Percentiles rank a stretch among this genome's conserved stretches.
Conservation (phyloP, 2,113 vertebrate genomes). For the Amphiprion percula region DNA sequence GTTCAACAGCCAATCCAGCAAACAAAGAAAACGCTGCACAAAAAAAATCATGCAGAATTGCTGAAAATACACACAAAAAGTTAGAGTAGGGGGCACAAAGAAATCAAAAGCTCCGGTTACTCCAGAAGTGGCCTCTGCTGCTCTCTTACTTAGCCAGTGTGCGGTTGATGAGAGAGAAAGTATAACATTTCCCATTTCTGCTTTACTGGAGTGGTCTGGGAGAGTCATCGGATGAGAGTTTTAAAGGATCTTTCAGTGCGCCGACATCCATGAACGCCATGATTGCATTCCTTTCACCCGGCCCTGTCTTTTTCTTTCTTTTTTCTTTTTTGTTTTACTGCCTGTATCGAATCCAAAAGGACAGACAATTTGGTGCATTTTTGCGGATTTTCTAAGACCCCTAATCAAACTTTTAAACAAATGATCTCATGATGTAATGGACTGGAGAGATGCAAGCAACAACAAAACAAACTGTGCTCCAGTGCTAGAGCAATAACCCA, state of each 20-base stretch:
- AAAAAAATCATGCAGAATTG: constrained; percentile 2
- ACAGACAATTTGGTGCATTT: constrained; percentile 70
- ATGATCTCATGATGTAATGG: constrained; percentile 77
- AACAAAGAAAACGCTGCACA: constrained; percentile 2
- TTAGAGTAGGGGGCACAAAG: constrained; percentile 8
- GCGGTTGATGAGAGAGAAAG: constrained; percentile 70
- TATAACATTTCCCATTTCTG: constrained; percentile 71
- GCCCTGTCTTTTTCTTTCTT: constrained; percentile 15
- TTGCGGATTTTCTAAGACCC: constrained; percentile 78
- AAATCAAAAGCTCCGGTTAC: constrained; percentile 58
- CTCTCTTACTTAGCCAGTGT: constrained; percentile 57
- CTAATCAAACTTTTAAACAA: constrained; percentile 81
- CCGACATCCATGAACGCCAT: constrained; percentile 50
- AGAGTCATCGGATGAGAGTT: constrained; percentile 61
- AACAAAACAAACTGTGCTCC: constrained; percentile 58
- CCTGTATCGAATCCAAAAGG: constrained; percentile 25
- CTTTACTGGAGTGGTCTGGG: constrained; percentile 64
- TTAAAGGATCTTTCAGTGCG: constrained; percentile 56
- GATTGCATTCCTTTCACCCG: constrained; percentile 76
- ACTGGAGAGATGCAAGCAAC: constrained; percentile 65
- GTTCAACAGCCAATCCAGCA: constrained; percentile 57
- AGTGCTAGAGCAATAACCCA: constrained; percentile 62
- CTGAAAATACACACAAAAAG: constrained; percentile 30
- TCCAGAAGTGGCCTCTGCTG: constrained; percentile 60
- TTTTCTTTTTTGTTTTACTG: background rate